Percentiles rank a stretch among this genome's conserved stretches.
Conservation (phyloP, 1,140 invertebrate species). For the Vollenhovia emeryi region DNA sequence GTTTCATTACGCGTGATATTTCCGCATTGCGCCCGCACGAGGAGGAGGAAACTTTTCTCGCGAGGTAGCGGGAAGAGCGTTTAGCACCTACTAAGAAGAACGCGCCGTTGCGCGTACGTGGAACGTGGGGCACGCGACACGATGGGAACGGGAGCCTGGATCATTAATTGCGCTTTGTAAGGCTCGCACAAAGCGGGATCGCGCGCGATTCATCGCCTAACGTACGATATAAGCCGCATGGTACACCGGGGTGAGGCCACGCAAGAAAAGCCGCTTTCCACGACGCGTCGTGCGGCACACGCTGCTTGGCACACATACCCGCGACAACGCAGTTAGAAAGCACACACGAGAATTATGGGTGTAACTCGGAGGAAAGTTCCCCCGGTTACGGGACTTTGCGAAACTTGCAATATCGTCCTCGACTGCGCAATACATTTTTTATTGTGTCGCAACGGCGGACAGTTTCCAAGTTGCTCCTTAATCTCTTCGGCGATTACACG, state of each 20-base stretch:
- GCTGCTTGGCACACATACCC: neutral
- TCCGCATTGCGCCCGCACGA: neutral
- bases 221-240: neutral
- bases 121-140: slow-evolving; percentile 31
- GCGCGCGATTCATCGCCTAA: slow-evolving; percentile 30
- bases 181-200: slow-evolving; percentile 20
- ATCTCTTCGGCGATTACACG: neutral
- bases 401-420: slow-evolving; percentile 17
- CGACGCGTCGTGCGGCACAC: neutral
- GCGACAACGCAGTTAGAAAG: neutral
- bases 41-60: neutral
- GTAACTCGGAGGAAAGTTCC: slow-evolving; percentile 17
- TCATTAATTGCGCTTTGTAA: slow-evolving; percentile 49
- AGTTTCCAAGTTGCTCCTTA: slow-evolving; percentile 25
- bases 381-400: slow-evolving; percentile 8
- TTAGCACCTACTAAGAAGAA: slow-evolving; percentile 6
- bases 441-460: neutral
- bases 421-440: slow-evolving; percentile 38
- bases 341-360: slow-evolving; percentile 11
- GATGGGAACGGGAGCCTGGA: slow-evolving; percentile 19
- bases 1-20: slow-evolving; percentile 28
- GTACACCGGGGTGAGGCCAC: neutral
- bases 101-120: neutral
- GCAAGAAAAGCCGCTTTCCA: slow-evolving; percentile 2
- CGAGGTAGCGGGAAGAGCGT: slow-evolving; percentile 2